Evolutionary conservation across 2,888 invertebrate species (phyloP), one percentile per base, ranked within the genome.

Genomic region (Amorpha juglandis): DNA sequence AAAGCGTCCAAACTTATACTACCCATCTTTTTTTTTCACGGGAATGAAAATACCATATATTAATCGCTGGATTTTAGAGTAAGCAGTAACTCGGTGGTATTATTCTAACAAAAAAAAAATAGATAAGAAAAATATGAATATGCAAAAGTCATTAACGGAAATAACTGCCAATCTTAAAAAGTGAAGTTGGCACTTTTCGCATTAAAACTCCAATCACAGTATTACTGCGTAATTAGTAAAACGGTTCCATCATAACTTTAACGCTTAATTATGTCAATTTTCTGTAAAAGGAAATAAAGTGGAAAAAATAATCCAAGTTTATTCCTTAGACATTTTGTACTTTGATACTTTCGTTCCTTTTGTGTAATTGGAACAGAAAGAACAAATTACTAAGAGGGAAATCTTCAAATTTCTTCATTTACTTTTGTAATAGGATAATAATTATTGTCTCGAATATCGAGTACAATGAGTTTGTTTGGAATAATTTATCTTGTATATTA

Each of bases 401-500:
- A 81, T 81, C 77, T 77, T 84, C 78, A 77, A 81, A 82, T 82
- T 83, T 81, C 82, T 81, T 84, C 79, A 85, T 84, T 85, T 80
- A 80, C 78, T 83, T 82, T 80, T 79, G 82, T 83, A 83, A 84
- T 81, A 78, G 81, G 79, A 82, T 84, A 81, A 84, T 82, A 82
- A 82, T 82, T 81, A 84, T 84, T 85, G 78, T 79, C 78, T 80
- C 50, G 45, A 27, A 38, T 62, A 64, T 48, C 42, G 55, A 48
- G 48, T 33, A 55, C 42, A 42, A 42, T 53, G 64, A 42, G 14
- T 64, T 64, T 52, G 52, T 38, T 50, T 51, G 12, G 63, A 35
- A 63, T 35, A 63, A 51, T 63, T 51, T 50, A 38, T 63, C 38
- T 51, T 63, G 51, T 35, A 11, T 16, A 63, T 63, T 19, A 35